phyloP scores from a whole-genome alignment of 2,888 invertebrate genomes.

The Caenorhabditis sinica region DNA sequence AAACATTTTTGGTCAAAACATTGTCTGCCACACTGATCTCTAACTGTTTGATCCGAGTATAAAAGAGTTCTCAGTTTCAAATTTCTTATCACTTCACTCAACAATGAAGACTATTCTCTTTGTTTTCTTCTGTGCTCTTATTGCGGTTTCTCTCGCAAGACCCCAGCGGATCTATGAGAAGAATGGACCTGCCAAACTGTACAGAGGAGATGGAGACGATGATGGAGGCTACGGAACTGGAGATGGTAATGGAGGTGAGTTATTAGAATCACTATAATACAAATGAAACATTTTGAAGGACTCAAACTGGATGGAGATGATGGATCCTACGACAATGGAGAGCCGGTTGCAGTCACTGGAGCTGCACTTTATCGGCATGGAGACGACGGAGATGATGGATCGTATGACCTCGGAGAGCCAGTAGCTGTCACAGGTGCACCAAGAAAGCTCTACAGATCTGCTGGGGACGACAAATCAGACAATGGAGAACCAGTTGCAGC shows the following conservation, averaged over 20 bases:
- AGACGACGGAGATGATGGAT: too few species aligned
- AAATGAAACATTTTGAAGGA: neutral
- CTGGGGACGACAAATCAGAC: slow-evolving; percentile 10
- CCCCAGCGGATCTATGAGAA: slow-evolving; percentile 14
- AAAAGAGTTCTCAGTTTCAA: slow-evolving; percentile 13
- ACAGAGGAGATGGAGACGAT: slow-evolving; percentile 16
- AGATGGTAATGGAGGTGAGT: neutral
- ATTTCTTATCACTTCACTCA: slow-evolving; percentile 9
- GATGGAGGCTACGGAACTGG: slow-evolving; percentile 27
- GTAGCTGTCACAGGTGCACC: neutral
- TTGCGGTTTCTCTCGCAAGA: slow-evolving; percentile 42
- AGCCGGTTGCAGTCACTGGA: neutral
- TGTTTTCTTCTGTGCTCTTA: slow-evolving; percentile 31
- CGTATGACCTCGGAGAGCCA: neutral
- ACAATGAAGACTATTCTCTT: slow-evolving; percentile 40
- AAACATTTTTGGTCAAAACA: slow-evolving; percentile 46
- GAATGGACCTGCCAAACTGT: slow-evolving; percentile 22
- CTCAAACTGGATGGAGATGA: slow-evolving; percentile 23
- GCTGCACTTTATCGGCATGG: neutral
- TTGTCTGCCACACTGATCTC: slow-evolving; percentile 46
- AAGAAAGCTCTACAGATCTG: neutral
- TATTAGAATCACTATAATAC: too few species aligned
- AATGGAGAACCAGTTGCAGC: slow-evolving; percentile 12
- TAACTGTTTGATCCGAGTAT: slow-evolving; percentile 29
- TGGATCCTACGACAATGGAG: neutral